Evolutionary conservation across 2,113 vertebrate species (phyloP).

Genomic region (Scomber japonicus): DNA sequence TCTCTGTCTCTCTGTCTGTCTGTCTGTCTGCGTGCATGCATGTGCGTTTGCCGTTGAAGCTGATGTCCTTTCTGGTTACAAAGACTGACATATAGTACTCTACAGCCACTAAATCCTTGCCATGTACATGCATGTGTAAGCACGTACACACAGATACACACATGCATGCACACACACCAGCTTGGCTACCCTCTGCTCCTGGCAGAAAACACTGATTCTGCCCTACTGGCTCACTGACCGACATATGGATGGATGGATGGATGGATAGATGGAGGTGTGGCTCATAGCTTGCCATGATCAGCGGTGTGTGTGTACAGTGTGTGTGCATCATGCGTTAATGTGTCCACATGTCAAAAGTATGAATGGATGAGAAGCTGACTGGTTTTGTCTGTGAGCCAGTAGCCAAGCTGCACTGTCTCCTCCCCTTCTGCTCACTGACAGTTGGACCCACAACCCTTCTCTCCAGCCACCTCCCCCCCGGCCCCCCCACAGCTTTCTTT

Average conservation of each 20-base stretch:
- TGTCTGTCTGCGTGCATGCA: constrained; percentile 12
- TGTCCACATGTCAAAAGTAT: constrained; percentile 70
- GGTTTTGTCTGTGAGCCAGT: constrained; percentile 64
- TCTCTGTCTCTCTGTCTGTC: neutral
- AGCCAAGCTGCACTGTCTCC: constrained; percentile 58
- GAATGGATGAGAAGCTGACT: constrained; percentile 64
- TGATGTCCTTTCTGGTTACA: constrained; percentile 32
- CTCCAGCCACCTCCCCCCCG: neutral
- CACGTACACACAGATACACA: constrained; percentile 25
- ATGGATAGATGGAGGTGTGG: constrained; percentile 49
- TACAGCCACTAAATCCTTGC: neutral
- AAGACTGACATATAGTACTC: constrained; percentile 32
- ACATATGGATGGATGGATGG: constrained; percentile 73
- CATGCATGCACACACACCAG: constrained; percentile 51
- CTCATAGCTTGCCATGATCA: constrained; percentile 45
- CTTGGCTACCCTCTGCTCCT: constrained; percentile 56
- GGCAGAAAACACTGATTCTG: constrained; percentile 54
- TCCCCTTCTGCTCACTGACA: constrained; percentile 62
- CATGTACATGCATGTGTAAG: constrained; percentile 18
- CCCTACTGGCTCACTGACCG: constrained; percentile 69
- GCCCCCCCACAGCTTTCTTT: constrained; percentile 30
- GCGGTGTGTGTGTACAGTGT: constrained; percentile 48
- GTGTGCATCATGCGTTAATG: constrained; percentile 52
- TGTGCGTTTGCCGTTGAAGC: constrained; percentile 64
- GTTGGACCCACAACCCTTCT: constrained; percentile 40